phyloP scores from a whole-genome alignment of 2,113 vertebrate genomes.

The Muntiacus muntjak region DNA sequence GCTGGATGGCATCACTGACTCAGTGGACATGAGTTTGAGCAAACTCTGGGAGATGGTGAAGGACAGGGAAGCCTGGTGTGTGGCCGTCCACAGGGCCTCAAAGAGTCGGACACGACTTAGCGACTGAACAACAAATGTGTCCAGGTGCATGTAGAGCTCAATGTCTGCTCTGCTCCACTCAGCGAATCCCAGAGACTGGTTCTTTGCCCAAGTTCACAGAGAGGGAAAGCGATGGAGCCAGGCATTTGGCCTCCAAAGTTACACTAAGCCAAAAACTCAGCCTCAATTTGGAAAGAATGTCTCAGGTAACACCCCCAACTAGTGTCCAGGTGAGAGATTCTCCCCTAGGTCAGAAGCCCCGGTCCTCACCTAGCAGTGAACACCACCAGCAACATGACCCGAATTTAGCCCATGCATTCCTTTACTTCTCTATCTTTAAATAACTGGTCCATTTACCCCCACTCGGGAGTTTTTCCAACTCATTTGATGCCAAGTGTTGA shows the following conservation, averaged over 20 bases:
- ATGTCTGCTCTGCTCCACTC: fast-evolving
- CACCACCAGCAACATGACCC: fast-evolving
- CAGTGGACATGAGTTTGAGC: not conserved
- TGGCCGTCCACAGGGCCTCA: fast-evolving
- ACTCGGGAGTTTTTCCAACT: not conserved
- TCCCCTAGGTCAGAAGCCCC: not conserved
- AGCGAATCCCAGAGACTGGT: not conserved
- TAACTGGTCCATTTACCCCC: not conserved
- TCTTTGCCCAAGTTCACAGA: not conserved
- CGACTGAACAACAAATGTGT: not conserved
- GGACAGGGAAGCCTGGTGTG: not conserved
- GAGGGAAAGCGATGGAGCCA: fast-evolving
- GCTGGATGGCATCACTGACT: not conserved
- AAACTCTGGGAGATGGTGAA: not conserved
- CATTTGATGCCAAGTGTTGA: not conserved
- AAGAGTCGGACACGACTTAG: not conserved
- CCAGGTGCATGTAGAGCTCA: not conserved
- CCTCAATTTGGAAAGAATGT: fast-evolving
- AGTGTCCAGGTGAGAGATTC: not conserved
- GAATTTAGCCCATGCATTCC: not conserved
- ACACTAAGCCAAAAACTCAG: fast-evolving
- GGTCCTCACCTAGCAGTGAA: fast-evolving
- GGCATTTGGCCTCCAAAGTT: not conserved
- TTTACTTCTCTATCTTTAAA: not conserved
- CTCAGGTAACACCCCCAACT: fast-evolving